Evolutionary conservation across 2,888 invertebrate species (phyloP), one percentile per base, ranked within the genome.

Genomic region (Zonitis immaculata): DNA sequence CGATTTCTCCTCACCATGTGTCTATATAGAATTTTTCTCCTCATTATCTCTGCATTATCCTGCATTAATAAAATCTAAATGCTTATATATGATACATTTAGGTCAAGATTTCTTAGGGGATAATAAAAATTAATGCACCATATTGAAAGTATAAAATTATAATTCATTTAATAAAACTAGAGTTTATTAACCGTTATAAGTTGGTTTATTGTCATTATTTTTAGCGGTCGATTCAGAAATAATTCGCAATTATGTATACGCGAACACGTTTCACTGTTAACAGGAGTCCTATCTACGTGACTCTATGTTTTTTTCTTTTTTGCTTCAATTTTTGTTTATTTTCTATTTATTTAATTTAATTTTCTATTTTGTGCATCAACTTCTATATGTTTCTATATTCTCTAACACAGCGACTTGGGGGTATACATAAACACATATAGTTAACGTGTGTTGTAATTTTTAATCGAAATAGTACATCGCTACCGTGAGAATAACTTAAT

Each of bases 201-300:
- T 47, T 49, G 22, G 39, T 22, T 32, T 54, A 47, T 54, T 51
- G 48, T 48, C 47, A 48, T 54, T 51, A 54, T 50, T 54, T 54
- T 54, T 54, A 54, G 54, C 54, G 54, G 54, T 50, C 50, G 42
- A 50, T 50, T 50, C 49, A 54, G 52, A 52, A 62, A 64, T 66
- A 69, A 66, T 69, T 61, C 60, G 59, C 64, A 66, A 69, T 67
- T 69, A 67, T 58, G 60, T 67, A 67, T 66, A 64, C 66, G 61
- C 59, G 60, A 58, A 63, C 67, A 67, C 66, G 69, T 68, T 50
- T 53, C 62, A 60, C 61, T 65, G 65, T 66, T 67, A 67, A 67
- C 66, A 63, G 63, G 63, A 65, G 65, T 65, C 60, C 53, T 49
- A 47, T 28, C 51, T 54, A 64, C 65, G 63, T 64, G 65, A 65